These are phyloP conservation scores for Tetragnatha montana DNA, from an alignment of 2,888 invertebrate species.

Conservation along the genomic window DNA sequence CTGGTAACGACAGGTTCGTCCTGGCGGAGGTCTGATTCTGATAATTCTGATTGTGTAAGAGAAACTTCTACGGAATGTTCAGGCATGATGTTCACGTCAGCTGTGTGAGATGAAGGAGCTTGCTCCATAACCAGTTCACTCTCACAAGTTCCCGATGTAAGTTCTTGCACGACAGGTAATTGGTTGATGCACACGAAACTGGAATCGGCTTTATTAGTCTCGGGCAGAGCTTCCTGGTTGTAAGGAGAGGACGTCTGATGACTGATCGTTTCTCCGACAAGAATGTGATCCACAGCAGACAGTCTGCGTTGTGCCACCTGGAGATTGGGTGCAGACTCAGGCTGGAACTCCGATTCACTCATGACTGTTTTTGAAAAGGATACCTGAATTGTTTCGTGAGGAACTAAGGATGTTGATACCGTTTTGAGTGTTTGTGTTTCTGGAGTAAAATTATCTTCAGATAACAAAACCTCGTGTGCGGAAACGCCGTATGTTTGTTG, in stretches of 20 bases:
- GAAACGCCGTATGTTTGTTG: slow-evolving; percentile 43
- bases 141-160: slow-evolving; percentile 52
- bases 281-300: slow-evolving; percentile 39
- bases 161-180: slow-evolving; percentile 33
- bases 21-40: slow-evolving; percentile 56
- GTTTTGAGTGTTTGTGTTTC: slow-evolving; percentile 34
- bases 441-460: slow-evolving; percentile 41
- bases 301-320: slow-evolving; percentile 38
- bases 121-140: slow-evolving; percentile 23
- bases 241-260: slow-evolving; percentile 40
- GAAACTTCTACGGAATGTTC: slow-evolving; percentile 62
- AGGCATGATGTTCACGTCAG: slow-evolving; percentile 35
- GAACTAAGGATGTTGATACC: slow-evolving; percentile 59
- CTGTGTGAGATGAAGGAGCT: slow-evolving; percentile 37
- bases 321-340: slow-evolving; percentile 59
- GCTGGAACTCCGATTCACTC: slow-evolving; percentile 62
- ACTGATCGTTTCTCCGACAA: slow-evolving; percentile 44
- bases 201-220: slow-evolving; percentile 13
- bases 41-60: slow-evolving; percentile 63
- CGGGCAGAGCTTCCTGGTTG: slow-evolving; percentile 24
- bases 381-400: slow-evolving; percentile 69
- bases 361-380: slow-evolving; percentile 46
- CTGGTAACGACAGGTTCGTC: slow-evolving; percentile 73
- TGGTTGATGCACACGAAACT: slow-evolving; percentile 49
- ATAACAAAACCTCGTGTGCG: slow-evolving; percentile 20